Percentiles rank a stretch among this genome's conserved stretches.
phyloP scores from a whole-genome alignment of 2,888 invertebrate genomes.

The Ichneumoninae sp. region DNA sequence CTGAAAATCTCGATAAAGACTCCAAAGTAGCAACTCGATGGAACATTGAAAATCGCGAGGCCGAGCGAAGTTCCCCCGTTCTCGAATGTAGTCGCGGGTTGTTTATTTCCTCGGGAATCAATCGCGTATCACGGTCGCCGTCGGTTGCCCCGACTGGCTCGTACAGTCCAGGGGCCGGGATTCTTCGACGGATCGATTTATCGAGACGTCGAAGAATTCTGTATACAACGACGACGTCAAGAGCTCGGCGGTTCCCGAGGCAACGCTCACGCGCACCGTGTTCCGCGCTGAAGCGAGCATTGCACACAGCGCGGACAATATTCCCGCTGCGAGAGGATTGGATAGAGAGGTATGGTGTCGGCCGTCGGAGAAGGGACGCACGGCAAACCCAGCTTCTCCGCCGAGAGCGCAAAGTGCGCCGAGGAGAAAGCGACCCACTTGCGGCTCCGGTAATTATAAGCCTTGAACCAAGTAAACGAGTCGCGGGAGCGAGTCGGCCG shows the following conservation, averaged over 20 bases:
- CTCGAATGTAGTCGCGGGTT: conserved; percentile 13
- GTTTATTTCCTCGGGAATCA: conserved; percentile 21
- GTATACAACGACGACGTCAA: conserved; percentile 31
- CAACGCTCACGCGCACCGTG: conserved; percentile 21
- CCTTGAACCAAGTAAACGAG: conserved; percentile 81
- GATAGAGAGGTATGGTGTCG: conserved; percentile 28
- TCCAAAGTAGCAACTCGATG: not conserved
- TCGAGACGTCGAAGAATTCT: conserved; percentile 19
- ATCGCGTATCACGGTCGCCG: conserved; percentile 48
- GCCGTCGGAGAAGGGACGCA: conserved; percentile 42
- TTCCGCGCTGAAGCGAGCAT: conserved; percentile 6
- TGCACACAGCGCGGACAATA: conserved; percentile 15
- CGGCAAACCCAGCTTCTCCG: conserved; percentile 54
- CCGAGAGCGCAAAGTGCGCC: conserved; percentile 74
- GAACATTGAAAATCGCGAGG: conserved; percentile 6
- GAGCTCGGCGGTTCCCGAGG: conserved; percentile 31
- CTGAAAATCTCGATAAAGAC: not conserved
- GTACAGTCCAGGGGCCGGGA: conserved; percentile 7
- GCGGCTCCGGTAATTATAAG: conserved; percentile 82
- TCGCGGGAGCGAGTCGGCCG: conserved; percentile 71
- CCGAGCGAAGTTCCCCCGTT: not conserved
- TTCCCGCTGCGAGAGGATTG: conserved; percentile 18
- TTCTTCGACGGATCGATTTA: conserved; percentile 45
- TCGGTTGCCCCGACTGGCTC: conserved; percentile 29
- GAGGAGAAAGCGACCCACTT: conserved; percentile 83